phyloP scores from a whole-genome alignment of 2,888 invertebrate genomes.

The Calameuta filiformis region DNA sequence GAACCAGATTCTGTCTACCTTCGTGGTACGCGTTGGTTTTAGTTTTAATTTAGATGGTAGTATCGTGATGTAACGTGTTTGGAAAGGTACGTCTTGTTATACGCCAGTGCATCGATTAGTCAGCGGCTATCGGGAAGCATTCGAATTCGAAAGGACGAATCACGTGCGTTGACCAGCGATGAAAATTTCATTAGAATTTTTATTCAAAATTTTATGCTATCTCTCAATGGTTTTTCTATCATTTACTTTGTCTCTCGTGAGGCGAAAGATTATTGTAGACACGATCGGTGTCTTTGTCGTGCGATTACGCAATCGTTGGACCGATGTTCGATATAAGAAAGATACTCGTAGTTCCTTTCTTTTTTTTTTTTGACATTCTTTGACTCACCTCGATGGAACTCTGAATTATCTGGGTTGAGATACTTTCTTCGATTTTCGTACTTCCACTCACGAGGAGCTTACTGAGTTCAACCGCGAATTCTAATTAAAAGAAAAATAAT shows the following conservation, averaged over 20 bases:
- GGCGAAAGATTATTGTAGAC: neutral
- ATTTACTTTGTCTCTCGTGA: neutral
- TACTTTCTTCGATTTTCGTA: constrained; percentile 39
- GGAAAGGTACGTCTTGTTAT: constrained; percentile 42
- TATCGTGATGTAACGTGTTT: constrained; percentile 53
- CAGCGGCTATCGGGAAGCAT: neutral
- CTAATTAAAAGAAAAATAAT: constrained; percentile 22
- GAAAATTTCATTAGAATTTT: neutral
- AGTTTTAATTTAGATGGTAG: constrained; percentile 55
- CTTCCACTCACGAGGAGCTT: constrained; percentile 42
- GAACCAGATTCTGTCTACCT: constrained; percentile 51
- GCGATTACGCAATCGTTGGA: neutral
- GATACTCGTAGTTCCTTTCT: neutral
- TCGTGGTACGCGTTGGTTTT: constrained; percentile 49
- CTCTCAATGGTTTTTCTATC: neutral
- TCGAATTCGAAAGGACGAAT: neutral
- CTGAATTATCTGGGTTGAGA: constrained; percentile 32
- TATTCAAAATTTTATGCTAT: neutral
- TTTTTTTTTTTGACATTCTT: neutral
- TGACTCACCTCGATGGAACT: constrained; percentile 35
- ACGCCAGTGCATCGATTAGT: constrained; percentile 40
- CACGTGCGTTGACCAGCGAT: neutral
- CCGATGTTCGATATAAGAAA: neutral
- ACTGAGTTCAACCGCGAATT: constrained; percentile 48
- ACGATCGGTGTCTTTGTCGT: neutral